Conservation (phyloP, 2,888 invertebrate species). For the Eupithecia insigniata region DNA sequence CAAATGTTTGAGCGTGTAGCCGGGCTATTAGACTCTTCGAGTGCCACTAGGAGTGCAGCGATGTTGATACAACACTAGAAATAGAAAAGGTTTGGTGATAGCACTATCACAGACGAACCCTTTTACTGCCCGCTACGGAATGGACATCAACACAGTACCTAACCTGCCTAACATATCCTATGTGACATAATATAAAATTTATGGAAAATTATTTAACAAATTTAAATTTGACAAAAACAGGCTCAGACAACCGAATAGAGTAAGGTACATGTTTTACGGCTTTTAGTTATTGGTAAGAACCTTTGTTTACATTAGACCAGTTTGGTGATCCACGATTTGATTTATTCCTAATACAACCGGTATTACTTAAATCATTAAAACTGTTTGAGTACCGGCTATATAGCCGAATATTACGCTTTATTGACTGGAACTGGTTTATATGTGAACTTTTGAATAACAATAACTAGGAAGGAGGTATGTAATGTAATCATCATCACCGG, state of each 20-base stretch:
- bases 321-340: background rate
- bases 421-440: background rate
- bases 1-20: no score
- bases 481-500: background rate
- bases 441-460: conserved; percentile 2
- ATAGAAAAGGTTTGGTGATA: no score
- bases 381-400: background rate
- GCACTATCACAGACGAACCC: background rate
- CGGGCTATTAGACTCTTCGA: no score
- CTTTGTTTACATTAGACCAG: background rate
- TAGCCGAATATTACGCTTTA: background rate
- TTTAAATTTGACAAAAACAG: background rate
- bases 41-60: no score
- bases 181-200: background rate
- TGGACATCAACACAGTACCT: background rate
- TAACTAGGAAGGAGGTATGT: background rate
- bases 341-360: background rate
- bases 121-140: background rate
- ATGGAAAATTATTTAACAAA: background rate
- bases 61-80: no score
- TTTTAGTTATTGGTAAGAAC: background rate
- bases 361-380: background rate
- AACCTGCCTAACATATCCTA: background rate
- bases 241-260: background rate
- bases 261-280: background rate